Evolutionary conservation across 1,140 invertebrate species (phyloP).

Genomic region (Leptonema lineaticorne): DNA sequence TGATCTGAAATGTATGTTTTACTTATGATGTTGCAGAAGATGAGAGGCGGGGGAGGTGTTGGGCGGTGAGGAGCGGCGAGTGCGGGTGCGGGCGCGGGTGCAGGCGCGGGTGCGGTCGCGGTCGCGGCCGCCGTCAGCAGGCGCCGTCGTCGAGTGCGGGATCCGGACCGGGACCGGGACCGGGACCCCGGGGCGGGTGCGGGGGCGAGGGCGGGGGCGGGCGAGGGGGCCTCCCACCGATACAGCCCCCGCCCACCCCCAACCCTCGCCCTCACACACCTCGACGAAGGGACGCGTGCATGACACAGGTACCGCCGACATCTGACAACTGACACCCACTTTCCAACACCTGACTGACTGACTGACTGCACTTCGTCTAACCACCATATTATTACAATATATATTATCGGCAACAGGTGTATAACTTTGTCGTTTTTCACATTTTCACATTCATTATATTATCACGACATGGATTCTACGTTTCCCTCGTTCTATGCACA

Average conservation of each 20-base stretch:
- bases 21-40: conserved; percentile 20
- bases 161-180: conserved; percentile 7
- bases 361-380: no score
- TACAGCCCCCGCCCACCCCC: conserved; percentile 27
- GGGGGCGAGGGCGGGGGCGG: conserved; percentile 14
- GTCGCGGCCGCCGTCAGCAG: conserved; percentile 13
- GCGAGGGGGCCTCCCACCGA: conserved; percentile 16
- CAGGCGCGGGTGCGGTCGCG: background rate
- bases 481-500: no score
- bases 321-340: no score
- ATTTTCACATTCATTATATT: no score
- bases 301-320: conserved; percentile 29
- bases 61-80: conserved; percentile 23
- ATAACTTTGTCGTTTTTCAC: no score
- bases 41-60: conserved; percentile 20
- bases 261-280: conserved; percentile 7
- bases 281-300: conserved; percentile 3
- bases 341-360: no score
- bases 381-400: no score
- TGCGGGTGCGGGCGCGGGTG: conserved; percentile 8
- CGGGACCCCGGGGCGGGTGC: background rate
- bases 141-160: conserved; percentile 1
- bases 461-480: no score
- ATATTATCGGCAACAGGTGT: no score
- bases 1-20: background rate